Percentiles rank a stretch among this genome's conserved stretches.
Evolutionary conservation across 2,113 vertebrate genomes (phyloP).

Genomic region (Tachuris rubrigastra): DNA sequence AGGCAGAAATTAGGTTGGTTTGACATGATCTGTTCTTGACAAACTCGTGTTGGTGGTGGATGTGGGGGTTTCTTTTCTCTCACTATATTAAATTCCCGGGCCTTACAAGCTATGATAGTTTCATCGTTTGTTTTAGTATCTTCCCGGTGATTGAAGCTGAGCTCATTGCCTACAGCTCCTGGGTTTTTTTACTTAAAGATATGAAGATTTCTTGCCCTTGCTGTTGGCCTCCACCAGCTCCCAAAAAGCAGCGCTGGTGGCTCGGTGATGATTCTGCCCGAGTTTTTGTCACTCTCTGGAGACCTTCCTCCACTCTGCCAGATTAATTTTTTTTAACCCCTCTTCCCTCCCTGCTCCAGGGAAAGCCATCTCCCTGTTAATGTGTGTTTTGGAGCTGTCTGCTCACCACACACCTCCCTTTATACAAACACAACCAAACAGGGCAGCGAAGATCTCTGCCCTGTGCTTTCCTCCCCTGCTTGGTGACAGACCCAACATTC

Average conservation of each 20-base stretch:
- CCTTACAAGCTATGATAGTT: conserved; percentile 55
- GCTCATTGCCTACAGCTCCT: conserved; percentile 44
- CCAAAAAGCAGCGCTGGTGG: not conserved
- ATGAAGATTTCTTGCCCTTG: conserved; percentile 44
- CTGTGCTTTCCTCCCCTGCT: not conserved
- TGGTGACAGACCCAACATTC: not conserved
- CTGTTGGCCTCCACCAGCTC: not conserved
- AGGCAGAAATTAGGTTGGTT: conserved; percentile 61
- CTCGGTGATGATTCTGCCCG: not conserved
- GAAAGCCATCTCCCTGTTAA: not conserved
- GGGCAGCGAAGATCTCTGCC: not conserved
- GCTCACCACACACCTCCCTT: not conserved
- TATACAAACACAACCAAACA: rapidly evolving
- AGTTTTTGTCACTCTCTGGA: not conserved
- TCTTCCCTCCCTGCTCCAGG: not conserved
- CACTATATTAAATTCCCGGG: conserved; percentile 50
- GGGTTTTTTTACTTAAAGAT: conserved; percentile 17
- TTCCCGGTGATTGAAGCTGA: conserved; percentile 28
- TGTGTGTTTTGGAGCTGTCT: not conserved
- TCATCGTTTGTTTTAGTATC: conserved; percentile 51
- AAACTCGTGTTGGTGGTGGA: conserved; percentile 51
- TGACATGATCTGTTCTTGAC: conserved; percentile 66
- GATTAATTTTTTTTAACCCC: not conserved
- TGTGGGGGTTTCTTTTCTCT: not conserved
- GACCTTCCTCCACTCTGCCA: not conserved